Evolutionary conservation across 2,113 vertebrate genomes (phyloP), one percentile per base, ranked within the genome.

Genomic region (Hystrix cristata): DNA sequence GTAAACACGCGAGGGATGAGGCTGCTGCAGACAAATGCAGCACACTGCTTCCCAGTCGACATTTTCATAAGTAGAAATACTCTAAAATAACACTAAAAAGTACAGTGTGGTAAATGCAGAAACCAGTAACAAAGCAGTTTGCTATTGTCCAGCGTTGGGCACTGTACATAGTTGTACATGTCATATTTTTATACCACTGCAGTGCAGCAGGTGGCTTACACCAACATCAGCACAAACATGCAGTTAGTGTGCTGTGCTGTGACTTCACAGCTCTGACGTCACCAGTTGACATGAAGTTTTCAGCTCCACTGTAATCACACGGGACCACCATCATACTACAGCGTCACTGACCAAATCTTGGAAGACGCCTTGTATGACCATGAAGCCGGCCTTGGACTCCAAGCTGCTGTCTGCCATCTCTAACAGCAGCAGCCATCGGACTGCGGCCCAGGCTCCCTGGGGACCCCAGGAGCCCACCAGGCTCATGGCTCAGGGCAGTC

Each of bases 351-450:
- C 25, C 4, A 7, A 3, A 43, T 1, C 5, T 0, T 23, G 25
- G 16, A 13, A 25, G 8, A 11, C 25, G 53, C 13, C 29, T 27
- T n/a, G 11, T 38, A 6, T 0, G 0, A 18, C 11, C 15, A 0
- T 1, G 83, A 78, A 71, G 55, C 21, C 2, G 2, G 43, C 31
- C 53, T 74, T 25, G n/a, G 9, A 29, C 76, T 51, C 1, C 0
- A 25, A 14, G 48, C 15, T 53, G 43, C 62, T 11, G 5, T 31
- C 48, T 57, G 43, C 46, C 7, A 4, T 7, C 12, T 59, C 15
- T 46, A 38, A 19, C 5, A 55, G 29, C 59, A 38, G 38, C 25
- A 23, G 25, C 11, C 46, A 8, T 9, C 19, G 48, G 10, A 5
- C n/a, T 31, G 43, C 81, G 71, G 27, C 53, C 84, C 31, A 4